Evolutionary conservation across 2,113 vertebrate species (phyloP).

Genomic region (Quiscalus mexicanus): DNA sequence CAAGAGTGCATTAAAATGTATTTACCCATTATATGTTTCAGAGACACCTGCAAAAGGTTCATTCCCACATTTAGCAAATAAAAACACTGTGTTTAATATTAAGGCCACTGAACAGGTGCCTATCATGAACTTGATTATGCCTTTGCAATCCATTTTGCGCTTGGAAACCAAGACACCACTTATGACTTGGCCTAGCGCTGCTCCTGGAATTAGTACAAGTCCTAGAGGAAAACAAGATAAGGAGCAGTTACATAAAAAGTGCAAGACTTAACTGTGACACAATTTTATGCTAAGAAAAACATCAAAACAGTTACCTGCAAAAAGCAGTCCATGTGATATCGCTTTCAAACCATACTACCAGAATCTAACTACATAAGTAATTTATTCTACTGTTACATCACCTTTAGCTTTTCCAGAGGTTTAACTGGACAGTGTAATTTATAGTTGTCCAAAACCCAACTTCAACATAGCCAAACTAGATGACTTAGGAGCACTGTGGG

Average conservation of each 20-base stretch:
- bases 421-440: not conserved
- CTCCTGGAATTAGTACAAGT: slow-evolving; percentile 80
- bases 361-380: not conserved
- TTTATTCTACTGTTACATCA: not conserved
- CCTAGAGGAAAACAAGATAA: slow-evolving; percentile 74
- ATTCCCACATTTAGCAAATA: slow-evolving; percentile 78
- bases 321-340: not conserved
- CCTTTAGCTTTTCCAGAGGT: not conserved
- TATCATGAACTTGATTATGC: slow-evolving; percentile 74
- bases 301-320: not conserved
- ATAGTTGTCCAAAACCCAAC: not conserved
- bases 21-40: slow-evolving; percentile 80
- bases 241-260: slow-evolving; percentile 29
- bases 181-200: slow-evolving; percentile 82
- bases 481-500: not conserved
- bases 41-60: slow-evolving; percentile 80
- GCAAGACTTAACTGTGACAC: not conserved
- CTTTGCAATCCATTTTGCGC: slow-evolving; percentile 76
- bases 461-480: not conserved
- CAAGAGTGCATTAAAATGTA: slow-evolving; percentile 55
- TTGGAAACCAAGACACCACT: slow-evolving; percentile 80
- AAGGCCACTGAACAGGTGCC: slow-evolving; percentile 64
- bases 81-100: slow-evolving; percentile 68
- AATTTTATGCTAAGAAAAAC: not conserved
- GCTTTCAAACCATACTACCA: not conserved